phyloP scores from a whole-genome alignment of 2,888 invertebrate genomes.

The Pharmacophagus antenor region DNA sequence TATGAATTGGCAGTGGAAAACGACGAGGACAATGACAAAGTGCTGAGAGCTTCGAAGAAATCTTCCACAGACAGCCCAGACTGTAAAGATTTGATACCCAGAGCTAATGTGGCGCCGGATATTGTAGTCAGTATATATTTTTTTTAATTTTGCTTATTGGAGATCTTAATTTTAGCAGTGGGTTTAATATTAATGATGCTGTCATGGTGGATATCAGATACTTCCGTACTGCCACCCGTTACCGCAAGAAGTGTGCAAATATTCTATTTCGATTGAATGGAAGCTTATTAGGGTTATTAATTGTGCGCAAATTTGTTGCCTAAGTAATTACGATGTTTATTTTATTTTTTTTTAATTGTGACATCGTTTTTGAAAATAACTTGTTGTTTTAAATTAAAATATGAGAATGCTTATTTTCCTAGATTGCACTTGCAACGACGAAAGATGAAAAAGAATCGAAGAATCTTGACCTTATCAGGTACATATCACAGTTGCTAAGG shows the following conservation, averaged over 20 bases:
- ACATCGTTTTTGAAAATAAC: no score
- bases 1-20: slow-evolving; percentile 58
- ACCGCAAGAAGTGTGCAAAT: no score
- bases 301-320: no score
- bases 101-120: slow-evolving; percentile 42
- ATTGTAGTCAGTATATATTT: slow-evolving; percentile 54
- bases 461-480: slow-evolving; percentile 38
- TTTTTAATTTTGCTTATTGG: not conserved
- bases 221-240: no score
- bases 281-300: no score
- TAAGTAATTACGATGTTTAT: no score
- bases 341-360: no score
- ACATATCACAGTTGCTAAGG: slow-evolving; percentile 7
- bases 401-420: slow-evolving; percentile 23
- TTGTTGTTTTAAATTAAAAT: not conserved
- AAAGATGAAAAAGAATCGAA: slow-evolving; percentile 44
- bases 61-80: slow-evolving; percentile 35
- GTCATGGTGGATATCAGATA: no score
- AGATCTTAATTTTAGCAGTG: not conserved
- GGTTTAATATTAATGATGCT: no score
- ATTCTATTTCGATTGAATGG: no score
- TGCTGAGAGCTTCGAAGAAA: slow-evolving; percentile 44
- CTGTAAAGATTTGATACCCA: slow-evolving; percentile 32
- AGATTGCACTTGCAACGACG: slow-evolving; percentile 61
- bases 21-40: slow-evolving; percentile 41